Percentiles rank a stretch among this genome's conserved stretches.
Conservation (phyloP, 1,140 invertebrate genomes). For the Yoshiicerus persimilis region DNA sequence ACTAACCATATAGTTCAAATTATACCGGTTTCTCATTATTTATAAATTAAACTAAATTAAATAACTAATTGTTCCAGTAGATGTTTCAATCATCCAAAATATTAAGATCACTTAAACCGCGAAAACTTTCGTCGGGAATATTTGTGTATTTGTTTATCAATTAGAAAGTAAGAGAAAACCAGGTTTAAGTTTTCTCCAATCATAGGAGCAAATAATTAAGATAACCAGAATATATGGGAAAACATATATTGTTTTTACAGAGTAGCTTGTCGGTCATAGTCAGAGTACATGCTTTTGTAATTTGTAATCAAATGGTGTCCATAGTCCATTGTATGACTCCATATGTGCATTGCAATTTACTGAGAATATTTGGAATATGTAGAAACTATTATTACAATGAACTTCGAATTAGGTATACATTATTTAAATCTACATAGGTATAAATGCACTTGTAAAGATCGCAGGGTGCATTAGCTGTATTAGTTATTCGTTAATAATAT, state of each 20-base stretch:
- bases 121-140: not conserved
- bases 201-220: not conserved
- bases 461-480: not conserved
- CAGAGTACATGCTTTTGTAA: not conserved
- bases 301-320: not conserved
- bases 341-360: not conserved
- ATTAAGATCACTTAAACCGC: too few relatives aligned
- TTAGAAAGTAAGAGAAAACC: slow-evolving; percentile 5
- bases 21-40: too few relatives aligned
- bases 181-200: not conserved
- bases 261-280: not conserved
- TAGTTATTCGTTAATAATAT: not conserved
- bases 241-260: not conserved
- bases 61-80: too few relatives aligned
- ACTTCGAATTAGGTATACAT: too few relatives aligned
- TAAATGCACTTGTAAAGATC: not conserved
- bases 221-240: not conserved
- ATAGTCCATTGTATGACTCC: not conserved
- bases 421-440: not conserved
- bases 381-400: not conserved
- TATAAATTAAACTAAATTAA: too few relatives aligned
- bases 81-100: too few relatives aligned
- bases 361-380: not conserved
- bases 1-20: too few relatives aligned
- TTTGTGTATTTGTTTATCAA: not conserved